Base-by-base conservation (phyloP, 2,797 vertebrate genomes). In the Tapera naevia region DNA sequence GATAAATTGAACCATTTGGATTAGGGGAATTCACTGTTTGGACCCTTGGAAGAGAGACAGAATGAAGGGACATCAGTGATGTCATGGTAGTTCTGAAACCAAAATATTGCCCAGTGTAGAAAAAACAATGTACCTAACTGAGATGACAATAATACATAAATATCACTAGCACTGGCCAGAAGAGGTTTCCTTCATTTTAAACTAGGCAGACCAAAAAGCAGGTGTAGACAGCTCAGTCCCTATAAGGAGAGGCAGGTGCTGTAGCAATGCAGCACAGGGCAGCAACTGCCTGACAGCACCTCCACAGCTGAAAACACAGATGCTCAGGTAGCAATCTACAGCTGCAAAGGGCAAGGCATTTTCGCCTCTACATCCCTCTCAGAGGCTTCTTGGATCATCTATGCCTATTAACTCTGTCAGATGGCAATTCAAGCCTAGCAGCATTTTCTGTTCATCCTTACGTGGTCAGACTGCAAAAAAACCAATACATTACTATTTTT, bases 261-360 rank as follows among this genome's bases (percentile, higher is more conserved):
- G 30, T 2, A 67, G 61, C 37, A 73, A 27, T 8, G 32, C 27
- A 91, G 81, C 24, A 50, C 22, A 78, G 66, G 56, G 73, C 35
- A 82, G 86, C 51, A 84, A 70, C 67, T 73, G 27, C 35, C 48
- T 57, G 70, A 82, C 79, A 91, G 48, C 50, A 54, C 32, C 51
- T 70, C 70, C 80, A 53, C 70, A 92, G 61, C 57, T 81, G 81
- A 56, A 75, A 94, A 91, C n/a, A 89, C 43, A 73, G 76, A 79
- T 2, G 15, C 16, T 37, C 32, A 53, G 43, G 58, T 13, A 88
- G 58, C 54, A 88, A 28, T 21, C 83, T n/a, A 24, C 22, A 72
- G 43, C 75, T 88, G 50, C 56, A 85, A 82, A 91, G 25, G n/a
- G 45, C 54, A 84, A 35, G 35, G 41, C 24, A 46, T 89, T 76